A percentile compares a stretch with the other conserved stretches of the same genome.
phyloP scores from a whole-genome alignment of 2,888 invertebrate genomes.

The Teleogryllus oceanicus region DNA sequence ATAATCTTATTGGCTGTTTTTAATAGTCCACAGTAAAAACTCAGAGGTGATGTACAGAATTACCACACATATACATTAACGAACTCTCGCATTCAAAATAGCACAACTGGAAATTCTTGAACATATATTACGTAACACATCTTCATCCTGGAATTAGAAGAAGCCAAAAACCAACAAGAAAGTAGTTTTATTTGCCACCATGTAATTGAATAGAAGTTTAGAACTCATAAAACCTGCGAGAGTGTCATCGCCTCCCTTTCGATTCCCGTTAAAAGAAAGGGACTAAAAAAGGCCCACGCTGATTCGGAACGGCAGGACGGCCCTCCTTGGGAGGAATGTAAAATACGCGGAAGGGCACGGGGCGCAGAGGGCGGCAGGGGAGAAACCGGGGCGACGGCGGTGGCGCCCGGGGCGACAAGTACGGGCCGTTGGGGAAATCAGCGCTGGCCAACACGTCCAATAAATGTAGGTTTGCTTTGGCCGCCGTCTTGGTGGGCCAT shows the following conservation, averaged over 20 bases:
- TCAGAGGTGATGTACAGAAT: too few relatives aligned
- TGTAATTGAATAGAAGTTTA: too few relatives aligned
- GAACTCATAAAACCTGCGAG: too few relatives aligned
- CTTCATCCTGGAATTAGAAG: too few relatives aligned
- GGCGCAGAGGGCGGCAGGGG: neutral
- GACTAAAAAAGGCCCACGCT: neutral
- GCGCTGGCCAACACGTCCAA: constrained; percentile 18
- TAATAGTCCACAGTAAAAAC: too few relatives aligned
- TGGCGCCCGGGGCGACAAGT: constrained; percentile 8
- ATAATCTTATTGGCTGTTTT: too few relatives aligned
- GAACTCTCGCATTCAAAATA: too few relatives aligned
- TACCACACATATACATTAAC: too few relatives aligned
- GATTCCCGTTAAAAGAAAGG: neutral
- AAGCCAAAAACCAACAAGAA: too few relatives aligned
- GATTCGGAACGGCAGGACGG: neutral
- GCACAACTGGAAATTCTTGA: too few relatives aligned
- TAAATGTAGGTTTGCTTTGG: constrained; percentile 18
- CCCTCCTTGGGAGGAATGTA: constrained; percentile 8
- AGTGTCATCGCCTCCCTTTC: neutral
- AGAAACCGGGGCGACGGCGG: neutral
- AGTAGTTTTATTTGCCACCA: too few relatives aligned
- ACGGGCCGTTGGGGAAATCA: constrained; percentile 18
- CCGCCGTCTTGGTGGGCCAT: constrained; percentile 7
- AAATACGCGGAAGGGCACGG: neutral
- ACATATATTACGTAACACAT: too few relatives aligned